phyloP scores from a whole-genome alignment of 2,888 invertebrate genomes.

The Uropetala carovei region DNA sequence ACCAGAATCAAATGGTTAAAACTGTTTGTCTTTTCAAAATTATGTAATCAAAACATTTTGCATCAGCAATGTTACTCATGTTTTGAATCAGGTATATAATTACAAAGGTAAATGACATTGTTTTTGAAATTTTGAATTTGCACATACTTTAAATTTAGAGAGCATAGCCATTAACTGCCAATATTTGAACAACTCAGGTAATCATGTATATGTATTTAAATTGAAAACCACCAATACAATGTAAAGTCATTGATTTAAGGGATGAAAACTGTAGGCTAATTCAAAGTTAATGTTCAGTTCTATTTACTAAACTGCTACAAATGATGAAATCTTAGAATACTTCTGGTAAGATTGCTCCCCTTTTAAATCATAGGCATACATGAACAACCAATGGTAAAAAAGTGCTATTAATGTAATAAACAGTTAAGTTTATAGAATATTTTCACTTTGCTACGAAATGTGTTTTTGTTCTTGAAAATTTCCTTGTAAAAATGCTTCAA shows the following conservation, averaged over 20 bases:
- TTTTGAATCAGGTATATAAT: too few relatives aligned
- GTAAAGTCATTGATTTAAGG: background rate
- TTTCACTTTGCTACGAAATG: background rate
- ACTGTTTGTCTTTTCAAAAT: background rate
- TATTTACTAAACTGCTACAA: too few relatives aligned
- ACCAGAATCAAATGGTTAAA: background rate
- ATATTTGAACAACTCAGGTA: slow-evolving; percentile 2
- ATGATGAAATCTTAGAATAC: background rate
- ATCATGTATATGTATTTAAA: background rate
- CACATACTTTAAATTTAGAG: background rate
- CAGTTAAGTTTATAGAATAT: slow-evolving; percentile 37
- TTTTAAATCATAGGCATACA: background rate
- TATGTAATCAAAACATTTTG: background rate
- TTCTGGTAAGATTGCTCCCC: background rate
- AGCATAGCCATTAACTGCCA: slow-evolving; percentile 5
- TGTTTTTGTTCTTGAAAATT: slow-evolving; percentile 40
- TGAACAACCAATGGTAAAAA: background rate
- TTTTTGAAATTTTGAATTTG: too few relatives aligned
- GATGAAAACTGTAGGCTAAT: background rate
- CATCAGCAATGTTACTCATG: background rate
- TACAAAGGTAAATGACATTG: too few relatives aligned
- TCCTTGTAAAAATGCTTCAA: slow-evolving; percentile 45
- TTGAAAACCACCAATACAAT: background rate
- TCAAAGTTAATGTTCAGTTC: too few relatives aligned
- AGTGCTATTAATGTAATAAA: slow-evolving; percentile 31